A percentile compares a stretch with the other conserved stretches of the same genome.
phyloP scores from a whole-genome alignment of 2,113 vertebrate genomes.

The Gallinago undulata region DNA sequence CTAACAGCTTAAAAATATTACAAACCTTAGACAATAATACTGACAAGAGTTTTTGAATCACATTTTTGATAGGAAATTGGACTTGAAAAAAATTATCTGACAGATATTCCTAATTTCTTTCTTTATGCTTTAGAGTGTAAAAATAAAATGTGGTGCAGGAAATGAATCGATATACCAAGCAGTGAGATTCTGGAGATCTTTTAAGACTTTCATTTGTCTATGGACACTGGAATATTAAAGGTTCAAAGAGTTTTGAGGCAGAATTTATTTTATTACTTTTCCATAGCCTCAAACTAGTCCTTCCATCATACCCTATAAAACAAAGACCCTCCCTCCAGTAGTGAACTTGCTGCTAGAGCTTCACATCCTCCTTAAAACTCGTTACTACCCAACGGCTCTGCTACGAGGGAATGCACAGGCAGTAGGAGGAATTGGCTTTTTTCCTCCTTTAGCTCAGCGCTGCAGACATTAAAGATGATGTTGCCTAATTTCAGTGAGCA shows the following conservation, averaged over 20 bases:
- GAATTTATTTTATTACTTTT: background rate
- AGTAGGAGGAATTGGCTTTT: background rate
- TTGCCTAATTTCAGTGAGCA: slow-evolving; percentile 1
- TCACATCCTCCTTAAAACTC: background rate
- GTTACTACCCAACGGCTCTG: background rate
- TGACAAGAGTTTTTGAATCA: background rate
- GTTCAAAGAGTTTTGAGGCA: background rate
- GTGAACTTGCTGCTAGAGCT: background rate
- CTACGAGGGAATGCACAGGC: background rate
- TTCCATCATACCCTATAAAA: background rate
- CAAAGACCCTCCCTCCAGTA: background rate
- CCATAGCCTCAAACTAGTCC: background rate
- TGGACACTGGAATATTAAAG: background rate
- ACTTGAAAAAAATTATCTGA: background rate
- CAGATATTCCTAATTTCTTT: background rate
- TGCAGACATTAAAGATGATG: background rate
- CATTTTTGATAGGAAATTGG: background rate
- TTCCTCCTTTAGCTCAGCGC: background rate
- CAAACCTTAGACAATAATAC: background rate
- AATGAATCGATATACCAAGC: background rate
- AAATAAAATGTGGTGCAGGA: background rate
- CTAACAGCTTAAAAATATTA: background rate
- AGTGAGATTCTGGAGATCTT: background rate
- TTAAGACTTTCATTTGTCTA: background rate
- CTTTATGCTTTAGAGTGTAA: background rate